Evolutionary conservation across 2,113 vertebrate genomes (phyloP).

Genomic region (Aspidoscelis tigris): DNA sequence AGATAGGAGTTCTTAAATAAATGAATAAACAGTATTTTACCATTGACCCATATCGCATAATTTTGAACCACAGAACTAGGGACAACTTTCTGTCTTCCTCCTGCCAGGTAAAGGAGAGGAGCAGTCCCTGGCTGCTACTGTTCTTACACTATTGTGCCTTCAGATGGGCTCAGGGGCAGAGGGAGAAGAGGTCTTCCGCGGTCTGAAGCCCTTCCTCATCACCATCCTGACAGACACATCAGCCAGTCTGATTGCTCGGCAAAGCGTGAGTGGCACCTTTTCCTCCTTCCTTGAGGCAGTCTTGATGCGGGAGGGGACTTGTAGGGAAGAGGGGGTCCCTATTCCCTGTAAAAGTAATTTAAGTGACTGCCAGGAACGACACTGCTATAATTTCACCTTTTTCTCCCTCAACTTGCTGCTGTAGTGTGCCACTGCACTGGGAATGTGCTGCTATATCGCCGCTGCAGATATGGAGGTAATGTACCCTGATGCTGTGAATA

Average conservation of each 20-base stretch:
- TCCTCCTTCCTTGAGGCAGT: neutral
- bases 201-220: slow-evolving; percentile 83
- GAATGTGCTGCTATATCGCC: slow-evolving; percentile 93
- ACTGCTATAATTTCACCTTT: neutral
- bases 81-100: slow-evolving; percentile 16
- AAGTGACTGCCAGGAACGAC: neutral
- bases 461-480: slow-evolving; percentile 90
- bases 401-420: slow-evolving; percentile 5
- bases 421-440: slow-evolving; percentile 90
- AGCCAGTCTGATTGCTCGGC: slow-evolving; percentile 82
- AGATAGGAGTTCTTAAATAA: too few relatives aligned
- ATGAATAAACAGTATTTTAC: too few relatives aligned
- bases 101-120: slow-evolving; percentile 89
- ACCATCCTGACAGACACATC: slow-evolving; percentile 82
- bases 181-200: slow-evolving; percentile 87
- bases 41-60: too few relatives aligned
- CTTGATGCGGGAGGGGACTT: neutral
- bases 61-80: neutral
- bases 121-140: slow-evolving; percentile 84
- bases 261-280: slow-evolving; percentile 83
- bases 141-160: slow-evolving; percentile 89
- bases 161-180: slow-evolving; percentile 90
- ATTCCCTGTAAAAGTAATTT: too few relatives aligned
- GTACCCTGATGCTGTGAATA: neutral
- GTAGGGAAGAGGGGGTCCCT: neutral